Conservation (phyloP, 2,888 invertebrate species). For the Napeogenes inachia region DNA sequence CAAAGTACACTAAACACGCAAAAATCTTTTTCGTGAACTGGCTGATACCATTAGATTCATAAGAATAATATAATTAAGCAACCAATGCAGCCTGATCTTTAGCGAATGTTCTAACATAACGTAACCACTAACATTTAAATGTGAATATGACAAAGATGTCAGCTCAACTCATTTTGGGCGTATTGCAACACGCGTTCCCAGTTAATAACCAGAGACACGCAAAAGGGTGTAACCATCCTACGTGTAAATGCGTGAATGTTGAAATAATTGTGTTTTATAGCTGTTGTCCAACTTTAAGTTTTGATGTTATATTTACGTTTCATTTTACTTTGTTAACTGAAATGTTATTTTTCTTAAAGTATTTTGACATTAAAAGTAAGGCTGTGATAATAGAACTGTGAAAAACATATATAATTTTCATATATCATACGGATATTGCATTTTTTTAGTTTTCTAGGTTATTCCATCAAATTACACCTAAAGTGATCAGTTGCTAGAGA, state of each 20-base stretch:
- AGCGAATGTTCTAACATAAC: slow-evolving; percentile 11
- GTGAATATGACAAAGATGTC: slow-evolving; percentile 27
- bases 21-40: neutral
- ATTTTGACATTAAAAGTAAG: too few relatives aligned
- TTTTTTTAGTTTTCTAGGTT: too few relatives aligned
- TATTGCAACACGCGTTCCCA: slow-evolving; percentile 40
- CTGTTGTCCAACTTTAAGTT: slow-evolving; percentile 36
- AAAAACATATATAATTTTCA: too few relatives aligned
- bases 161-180: slow-evolving; percentile 38
- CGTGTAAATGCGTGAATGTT: slow-evolving; percentile 42
- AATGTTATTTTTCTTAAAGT: too few relatives aligned
- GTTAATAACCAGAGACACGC: slow-evolving; percentile 45
- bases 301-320: neutral
- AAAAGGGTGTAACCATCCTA: slow-evolving; percentile 42
- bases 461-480: too few relatives aligned
- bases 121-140: slow-evolving; percentile 9
- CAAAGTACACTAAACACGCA: neutral
- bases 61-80: slow-evolving; percentile 17
- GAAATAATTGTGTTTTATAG: slow-evolving; percentile 41
- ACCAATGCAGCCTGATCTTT: slow-evolving; percentile 15
- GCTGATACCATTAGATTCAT: neutral
- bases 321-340: neutral
- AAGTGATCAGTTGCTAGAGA: too few relatives aligned
- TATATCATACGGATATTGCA: too few relatives aligned
- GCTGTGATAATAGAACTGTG: too few relatives aligned